Base-by-base conservation (phyloP, 1,140 invertebrate genomes). In the Lamellibrachia luymesi region DNA sequence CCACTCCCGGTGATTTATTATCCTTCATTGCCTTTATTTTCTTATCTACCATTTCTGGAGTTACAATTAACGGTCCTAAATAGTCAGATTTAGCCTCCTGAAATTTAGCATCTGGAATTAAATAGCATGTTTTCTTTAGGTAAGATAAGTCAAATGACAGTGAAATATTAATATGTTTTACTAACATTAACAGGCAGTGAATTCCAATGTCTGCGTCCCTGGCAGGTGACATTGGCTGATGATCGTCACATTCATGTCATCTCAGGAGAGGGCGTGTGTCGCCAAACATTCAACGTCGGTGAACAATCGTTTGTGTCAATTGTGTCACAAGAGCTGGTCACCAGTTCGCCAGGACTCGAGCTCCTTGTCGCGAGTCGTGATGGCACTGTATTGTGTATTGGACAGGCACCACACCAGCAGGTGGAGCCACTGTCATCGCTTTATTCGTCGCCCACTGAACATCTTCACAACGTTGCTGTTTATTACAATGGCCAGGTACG, bases 291-390 rank as follows among this genome's bases (percentile, higher is more conserved):
- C 50, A 92, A 94, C 22, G 91, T 96, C 92, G 95, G 94, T 90
- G 95, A 96, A 93, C 94, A 94, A 4, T 95, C 95, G 92, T 94
- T 96, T 94, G 95, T 96, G 17, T 95, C 95, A 91, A 94, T 96
- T 17, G 90, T 95, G 91, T 94, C 94, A 93, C 94, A 95, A 94
- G 95, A 96, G 90, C 93, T 95, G 7, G 94, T 95, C 38, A 90
- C 91, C 27, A 90, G 94, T 90, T 94, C 94, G 93, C 94, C 94
- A 51, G 95, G 95, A 2, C 27, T 95, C 27, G 95, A 96, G 93
- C 90, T 96, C 25, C 93, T 96, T 49, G 94, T 96, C 91, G 94
- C 95, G 10, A 96, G 95, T 13, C 95, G 94, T 93, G 95, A 96
- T 94, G 95, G 95, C 17, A 95, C 95, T 92, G 90, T 96, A 5